Percentiles rank a stretch among this genome's conserved stretches.
Conservation (phyloP, 1,140 invertebrate genomes). For the Laupala kohalensis region DNA sequence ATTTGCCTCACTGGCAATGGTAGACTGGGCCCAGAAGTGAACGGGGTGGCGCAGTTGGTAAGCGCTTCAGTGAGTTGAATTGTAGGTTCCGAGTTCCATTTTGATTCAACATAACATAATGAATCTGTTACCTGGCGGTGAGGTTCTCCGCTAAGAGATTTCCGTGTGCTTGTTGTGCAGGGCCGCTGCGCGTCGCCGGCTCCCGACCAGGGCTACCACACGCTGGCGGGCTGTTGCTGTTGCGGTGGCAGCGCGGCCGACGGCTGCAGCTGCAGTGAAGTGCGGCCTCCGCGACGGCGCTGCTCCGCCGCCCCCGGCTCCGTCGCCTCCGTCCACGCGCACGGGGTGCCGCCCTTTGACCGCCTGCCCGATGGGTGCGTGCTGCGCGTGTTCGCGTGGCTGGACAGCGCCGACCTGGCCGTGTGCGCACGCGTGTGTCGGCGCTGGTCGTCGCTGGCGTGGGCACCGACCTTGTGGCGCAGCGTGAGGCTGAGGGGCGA, state of each 20-base stretch:
- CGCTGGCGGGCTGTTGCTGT: constrained; percentile 45
- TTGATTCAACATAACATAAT: too few relatives aligned
- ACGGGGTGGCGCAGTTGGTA: too few relatives aligned
- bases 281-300: too few relatives aligned
- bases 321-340: constrained; percentile 22
- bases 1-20: too few relatives aligned
- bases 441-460: constrained; percentile 67
- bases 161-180: too few relatives aligned
- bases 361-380: constrained; percentile 38
- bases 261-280: too few relatives aligned
- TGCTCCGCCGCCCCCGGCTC: constrained; percentile 29
- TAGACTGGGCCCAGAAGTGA: too few relatives aligned
- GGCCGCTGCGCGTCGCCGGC: constrained; percentile 37
- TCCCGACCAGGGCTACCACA: constrained; percentile 62
- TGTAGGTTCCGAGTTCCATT: too few relatives aligned
- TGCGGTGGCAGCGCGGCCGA: constrained; percentile 23
- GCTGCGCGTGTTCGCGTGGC: constrained; percentile 51
- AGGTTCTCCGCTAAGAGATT: too few relatives aligned
- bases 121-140: too few relatives aligned
- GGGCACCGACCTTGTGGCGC: constrained; percentile 66
- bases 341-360: constrained; percentile 24
- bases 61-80: too few relatives aligned
- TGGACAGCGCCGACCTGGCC: constrained; percentile 66
- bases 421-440: constrained; percentile 65
- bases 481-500: constrained; percentile 49